Conservation (phyloP, 2,888 invertebrate genomes). For the Watsonalla cultraria region DNA sequence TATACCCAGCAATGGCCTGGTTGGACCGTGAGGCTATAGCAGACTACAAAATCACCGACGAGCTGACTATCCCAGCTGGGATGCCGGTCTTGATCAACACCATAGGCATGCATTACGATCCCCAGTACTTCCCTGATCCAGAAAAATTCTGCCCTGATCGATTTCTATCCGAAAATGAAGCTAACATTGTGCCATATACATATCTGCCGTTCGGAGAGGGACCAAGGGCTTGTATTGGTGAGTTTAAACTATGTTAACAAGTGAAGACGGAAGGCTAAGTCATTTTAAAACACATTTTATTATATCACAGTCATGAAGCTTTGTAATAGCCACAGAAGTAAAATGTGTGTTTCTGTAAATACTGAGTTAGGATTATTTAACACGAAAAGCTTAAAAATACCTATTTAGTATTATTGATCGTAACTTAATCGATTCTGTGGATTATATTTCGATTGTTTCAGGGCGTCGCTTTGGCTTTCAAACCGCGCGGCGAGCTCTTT, state of each 20-base stretch:
- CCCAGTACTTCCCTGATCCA: conserved; percentile 69
- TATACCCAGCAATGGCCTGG: conserved; percentile 32
- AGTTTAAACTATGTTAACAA: conserved; percentile 2
- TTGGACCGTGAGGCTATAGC: conserved; percentile 22
- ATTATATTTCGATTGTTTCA: too few species aligned
- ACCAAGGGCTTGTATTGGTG: conserved; percentile 78
- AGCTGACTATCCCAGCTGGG: conserved; percentile 26
- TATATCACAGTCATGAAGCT: too few species aligned
- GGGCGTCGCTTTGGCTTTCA: not conserved
- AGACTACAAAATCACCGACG: conserved; percentile 31
- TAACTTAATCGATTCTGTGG: too few species aligned
- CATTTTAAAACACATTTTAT: too few species aligned
- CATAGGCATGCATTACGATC: conserved; percentile 42
- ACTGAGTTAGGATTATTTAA: too few species aligned
- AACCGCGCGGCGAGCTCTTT: not conserved
- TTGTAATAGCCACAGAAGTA: too few species aligned
- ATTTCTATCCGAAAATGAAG: conserved; percentile 73
- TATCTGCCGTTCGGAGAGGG: conserved; percentile 75
- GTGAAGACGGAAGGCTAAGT: too few species aligned
- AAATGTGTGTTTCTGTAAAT: not conserved
- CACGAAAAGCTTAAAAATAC: not conserved
- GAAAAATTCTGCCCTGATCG: conserved; percentile 71
- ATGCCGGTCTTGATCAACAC: conserved; percentile 30
- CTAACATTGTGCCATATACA: conserved; percentile 26
- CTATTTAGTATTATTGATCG: not conserved